These are phyloP conservation scores for Conger conger DNA, from an alignment of 2,113 vertebrate genomes.

Conservation along the genomic window DNA sequence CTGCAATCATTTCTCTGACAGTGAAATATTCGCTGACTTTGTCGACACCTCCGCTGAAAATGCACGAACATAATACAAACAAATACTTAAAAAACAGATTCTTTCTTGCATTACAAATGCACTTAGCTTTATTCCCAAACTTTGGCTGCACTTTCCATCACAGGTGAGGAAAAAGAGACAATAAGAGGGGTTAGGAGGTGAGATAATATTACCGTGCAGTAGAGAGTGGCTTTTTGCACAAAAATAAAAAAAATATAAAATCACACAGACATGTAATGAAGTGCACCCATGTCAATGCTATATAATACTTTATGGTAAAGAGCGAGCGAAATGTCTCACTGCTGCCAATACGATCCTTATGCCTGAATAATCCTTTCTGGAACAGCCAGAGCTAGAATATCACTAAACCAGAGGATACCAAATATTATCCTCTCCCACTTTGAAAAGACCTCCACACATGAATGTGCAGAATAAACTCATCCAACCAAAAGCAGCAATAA, in stretches of 20 bases:
- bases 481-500: constrained; percentile 13
- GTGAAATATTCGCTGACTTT: too few species aligned
- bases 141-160: neutral
- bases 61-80: too few species aligned
- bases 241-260: neutral
- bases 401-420: neutral
- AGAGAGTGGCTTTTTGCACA: neutral
- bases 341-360: neutral
- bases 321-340: neutral
- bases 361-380: neutral
- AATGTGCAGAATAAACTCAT: neutral
- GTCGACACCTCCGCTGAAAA: too few species aligned
- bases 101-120: too few species aligned
- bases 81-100: too few species aligned
- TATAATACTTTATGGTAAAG: neutral
- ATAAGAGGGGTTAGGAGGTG: neutral
- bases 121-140: neutral
- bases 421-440: neutral
- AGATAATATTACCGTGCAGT: neutral
- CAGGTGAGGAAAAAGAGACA: neutral
- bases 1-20: too few species aligned
- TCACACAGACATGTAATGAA: neutral
- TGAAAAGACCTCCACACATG: neutral
- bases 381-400: neutral
- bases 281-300: neutral